Percentiles rank a stretch among this genome's conserved stretches.
Evolutionary conservation across 1,140 invertebrate genomes (phyloP).

Genomic region (Heliothis subflexa): DNA sequence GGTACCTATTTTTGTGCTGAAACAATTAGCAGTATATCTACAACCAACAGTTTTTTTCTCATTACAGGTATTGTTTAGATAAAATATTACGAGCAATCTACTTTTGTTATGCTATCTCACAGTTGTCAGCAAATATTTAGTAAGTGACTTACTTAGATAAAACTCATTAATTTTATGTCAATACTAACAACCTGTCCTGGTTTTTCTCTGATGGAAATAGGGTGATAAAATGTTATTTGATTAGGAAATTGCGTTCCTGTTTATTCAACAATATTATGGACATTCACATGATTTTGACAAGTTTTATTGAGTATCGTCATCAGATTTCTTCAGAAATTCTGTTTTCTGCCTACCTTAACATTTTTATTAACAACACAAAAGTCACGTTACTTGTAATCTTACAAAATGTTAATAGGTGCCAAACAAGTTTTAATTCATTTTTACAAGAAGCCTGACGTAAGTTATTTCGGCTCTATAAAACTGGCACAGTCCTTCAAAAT

Average conservation of each 20-base stretch:
- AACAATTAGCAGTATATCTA: slow-evolving; percentile 1
- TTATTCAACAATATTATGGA: background rate
- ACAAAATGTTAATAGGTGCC: too few relatives aligned
- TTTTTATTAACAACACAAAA: too few relatives aligned
- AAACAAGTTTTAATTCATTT: too few relatives aligned
- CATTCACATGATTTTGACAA: background rate
- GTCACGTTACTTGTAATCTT: too few relatives aligned
- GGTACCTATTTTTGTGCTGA: slow-evolving; percentile 4
- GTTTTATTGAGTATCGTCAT: too few relatives aligned
- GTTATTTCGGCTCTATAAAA: too few relatives aligned
- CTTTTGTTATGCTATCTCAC: slow-evolving; percentile 24
- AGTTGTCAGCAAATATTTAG: slow-evolving; percentile 32
- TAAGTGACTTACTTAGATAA: slow-evolving; percentile 22
- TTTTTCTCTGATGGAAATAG: slow-evolving; percentile 3
- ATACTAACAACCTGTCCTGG: slow-evolving; percentile 26
- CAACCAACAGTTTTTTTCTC: background rate
- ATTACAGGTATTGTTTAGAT: background rate
- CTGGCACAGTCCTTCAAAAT: too few relatives aligned
- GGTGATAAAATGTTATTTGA: background rate
- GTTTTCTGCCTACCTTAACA: too few relatives aligned
- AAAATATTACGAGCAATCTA: slow-evolving; percentile 29
- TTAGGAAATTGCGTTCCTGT: background rate
- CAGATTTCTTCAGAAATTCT: too few relatives aligned
- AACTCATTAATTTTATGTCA: slow-evolving; percentile 36
- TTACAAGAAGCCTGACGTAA: too few relatives aligned